These are phyloP conservation scores for Chrysocyon brachyurus DNA, from an alignment of 2,797 vertebrate species.

Conservation along the genomic window DNA sequence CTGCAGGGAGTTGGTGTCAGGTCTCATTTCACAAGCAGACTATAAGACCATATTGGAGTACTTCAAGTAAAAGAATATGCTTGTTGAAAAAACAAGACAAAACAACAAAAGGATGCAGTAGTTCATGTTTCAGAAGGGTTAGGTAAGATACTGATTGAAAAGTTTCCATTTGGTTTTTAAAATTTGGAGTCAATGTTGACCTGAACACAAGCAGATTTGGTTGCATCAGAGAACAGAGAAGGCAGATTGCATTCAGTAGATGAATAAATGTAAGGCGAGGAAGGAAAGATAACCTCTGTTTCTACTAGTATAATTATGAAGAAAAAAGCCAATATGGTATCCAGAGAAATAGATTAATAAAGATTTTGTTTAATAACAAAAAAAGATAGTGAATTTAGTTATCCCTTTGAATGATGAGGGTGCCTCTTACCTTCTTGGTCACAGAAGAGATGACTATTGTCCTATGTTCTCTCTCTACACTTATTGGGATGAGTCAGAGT, in stretches of 20 bases:
- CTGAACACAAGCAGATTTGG: neutral
- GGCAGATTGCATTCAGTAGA: neutral
- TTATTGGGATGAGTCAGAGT: neutral
- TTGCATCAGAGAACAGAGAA: neutral
- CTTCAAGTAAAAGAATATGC: neutral
- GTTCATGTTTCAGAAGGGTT: neutral
- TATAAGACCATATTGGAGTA: neutral
- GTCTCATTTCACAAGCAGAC: neutral
- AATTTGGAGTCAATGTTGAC: neutral
- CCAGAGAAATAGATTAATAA: neutral
- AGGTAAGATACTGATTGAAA: neutral
- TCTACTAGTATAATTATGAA: neutral
- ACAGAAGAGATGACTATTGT: neutral
- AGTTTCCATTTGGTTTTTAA: slow-evolving; percentile 54
- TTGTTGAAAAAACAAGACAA: neutral
- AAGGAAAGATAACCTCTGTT: neutral
- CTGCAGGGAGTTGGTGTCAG: neutral
- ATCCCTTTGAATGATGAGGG: neutral
- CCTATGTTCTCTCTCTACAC: neutral
- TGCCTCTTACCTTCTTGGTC: neutral
- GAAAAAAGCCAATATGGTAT: neutral
- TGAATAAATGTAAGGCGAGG: neutral
- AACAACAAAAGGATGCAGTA: neutral
- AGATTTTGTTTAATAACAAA: neutral
- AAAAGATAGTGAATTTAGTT: neutral